Evolutionary conservation across 2,888 invertebrate species (phyloP), one percentile per base, ranked within the genome.

Genomic region (Dryocosmus kuriphilus): DNA sequence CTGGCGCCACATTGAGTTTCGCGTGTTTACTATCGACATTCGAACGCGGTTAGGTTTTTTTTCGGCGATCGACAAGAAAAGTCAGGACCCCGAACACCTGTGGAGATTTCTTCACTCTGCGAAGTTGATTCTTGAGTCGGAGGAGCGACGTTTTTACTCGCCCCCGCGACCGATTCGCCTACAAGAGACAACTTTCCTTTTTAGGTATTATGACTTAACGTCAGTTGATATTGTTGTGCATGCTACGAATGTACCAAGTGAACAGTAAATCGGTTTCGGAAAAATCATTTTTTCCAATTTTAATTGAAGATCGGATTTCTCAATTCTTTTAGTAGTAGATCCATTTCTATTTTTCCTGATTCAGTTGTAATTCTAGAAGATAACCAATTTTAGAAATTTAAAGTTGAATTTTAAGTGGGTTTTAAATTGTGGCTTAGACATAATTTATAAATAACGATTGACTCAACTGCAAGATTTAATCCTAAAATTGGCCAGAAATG

Each of bases 101-200:
- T 80, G 77, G 32, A 51, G 71, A 74, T 74, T 74, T 74, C 61
- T 61, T 61, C 60, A 61, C 74, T 74, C 74, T 74, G 60, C 35
- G 74, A 30, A 46, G 71, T 61, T 24, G 75, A 63, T 75, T 75
- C 79, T 77, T 74, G 76, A 75, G 67, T 77, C 71, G 74, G 79
- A 80, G 77, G 82, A 81, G 75, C 77, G 80, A 75, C 79, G 82
- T 84, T 82, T 65, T 51, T 76, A 77, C 73, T 84, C 86, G 86
- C 85, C 85, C 87, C 84, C 87, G 85, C 86, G 79, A 77, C 22
- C 62, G 22, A 30, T 76, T 84, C 88, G 85, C 88, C 88, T 84
- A 88, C 87, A 77, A 63, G 30, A 78, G 79, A 62, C 85, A 86
- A 85, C 83, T 82, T 88, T 86, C 88, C 88, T 83, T 88, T 83